These are phyloP conservation scores for Adelges cooleyi DNA, from an alignment of 1,140 invertebrate species.

Conservation along the genomic window DNA sequence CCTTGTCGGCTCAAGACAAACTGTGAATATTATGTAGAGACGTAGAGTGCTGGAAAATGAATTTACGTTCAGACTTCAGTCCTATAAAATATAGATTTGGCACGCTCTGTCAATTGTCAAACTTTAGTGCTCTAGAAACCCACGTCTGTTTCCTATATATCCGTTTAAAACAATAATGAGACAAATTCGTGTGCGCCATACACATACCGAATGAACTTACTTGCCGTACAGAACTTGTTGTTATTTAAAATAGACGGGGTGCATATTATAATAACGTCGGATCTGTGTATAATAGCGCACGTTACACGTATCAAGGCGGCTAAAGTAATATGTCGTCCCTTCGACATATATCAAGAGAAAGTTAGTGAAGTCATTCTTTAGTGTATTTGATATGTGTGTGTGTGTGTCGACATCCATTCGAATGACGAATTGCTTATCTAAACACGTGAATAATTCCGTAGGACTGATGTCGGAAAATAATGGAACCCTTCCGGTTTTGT, in stretches of 20 bases:
- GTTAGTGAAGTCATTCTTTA: no score
- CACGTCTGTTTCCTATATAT: no score
- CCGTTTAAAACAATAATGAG: conserved; percentile 15
- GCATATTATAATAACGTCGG: conserved; percentile 11
- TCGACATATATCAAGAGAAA: not conserved
- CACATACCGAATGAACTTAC: not conserved
- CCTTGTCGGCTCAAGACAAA: no score
- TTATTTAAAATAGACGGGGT: conserved; percentile 4
- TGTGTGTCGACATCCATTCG: conserved; percentile 2
- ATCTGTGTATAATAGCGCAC: not conserved
- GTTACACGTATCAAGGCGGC: not conserved
- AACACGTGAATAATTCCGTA: conserved; percentile 16
- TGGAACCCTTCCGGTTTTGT: conserved; percentile 16
- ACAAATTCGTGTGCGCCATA: not conserved
- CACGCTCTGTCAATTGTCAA: no score
- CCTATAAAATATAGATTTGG: no score
- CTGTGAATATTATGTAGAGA: no score
- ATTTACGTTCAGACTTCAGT: no score
- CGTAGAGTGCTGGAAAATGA: no score
- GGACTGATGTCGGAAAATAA: not conserved
- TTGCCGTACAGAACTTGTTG: not conserved
- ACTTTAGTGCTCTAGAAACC: no score
- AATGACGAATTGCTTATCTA: conserved; percentile 15
- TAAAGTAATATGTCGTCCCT: no score
- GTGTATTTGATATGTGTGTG: no score